Base-by-base conservation (phyloP, 2,113 vertebrate species). In the Upupa epops region DNA sequence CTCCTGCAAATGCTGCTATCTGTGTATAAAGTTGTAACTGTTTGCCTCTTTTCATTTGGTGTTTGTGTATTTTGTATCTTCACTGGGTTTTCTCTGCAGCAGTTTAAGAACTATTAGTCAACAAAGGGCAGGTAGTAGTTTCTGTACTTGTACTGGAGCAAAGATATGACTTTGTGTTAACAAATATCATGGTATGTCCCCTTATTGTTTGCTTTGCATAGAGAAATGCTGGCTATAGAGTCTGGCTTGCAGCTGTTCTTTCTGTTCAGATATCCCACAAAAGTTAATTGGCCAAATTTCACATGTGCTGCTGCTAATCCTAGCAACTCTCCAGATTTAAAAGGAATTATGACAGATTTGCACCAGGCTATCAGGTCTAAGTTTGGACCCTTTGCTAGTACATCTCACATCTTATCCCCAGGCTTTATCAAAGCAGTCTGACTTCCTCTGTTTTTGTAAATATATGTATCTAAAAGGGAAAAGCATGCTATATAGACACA, bases 241-340 rank as follows among this genome's bases (percentile, higher is more conserved):
- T n/a, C 46, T 88, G 83, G 61, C 51, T 32, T 0, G 1, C 76
- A 86, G 64, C 36, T 91, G 72, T 46, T 88, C 45, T 60, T 75
- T 58, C 79, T 55, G 1, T n/a, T 5, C 31, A 49, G 51, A 58
- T 36, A 59, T 70, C 11, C 31, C 79, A 9, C 26, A 2, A 3
- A 71, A 83, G n/a, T 42, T 70, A 56, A 31, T 56, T 6, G 1
- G 73, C 76, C 64, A 64, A 20, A 63, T 74, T 70, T 93, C 80
- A 83, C 86, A 24, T 48, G 18, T 9, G 29, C 37, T 83, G 37
- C 65, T 93, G 46, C 60, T 96, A 92, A 86, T 88, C 80, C 48
- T 20, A 10, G 59, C 61, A 60, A 80, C 31, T 85, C 42, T 60
- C 10, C 12, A 5, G 52, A 36, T 7, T 93, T 83, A 51, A 74